Evolutionary conservation across 1,140 invertebrate genomes (phyloP), one percentile per base, ranked within the genome.

Genomic region (Rhagoletis zephyria): DNA sequence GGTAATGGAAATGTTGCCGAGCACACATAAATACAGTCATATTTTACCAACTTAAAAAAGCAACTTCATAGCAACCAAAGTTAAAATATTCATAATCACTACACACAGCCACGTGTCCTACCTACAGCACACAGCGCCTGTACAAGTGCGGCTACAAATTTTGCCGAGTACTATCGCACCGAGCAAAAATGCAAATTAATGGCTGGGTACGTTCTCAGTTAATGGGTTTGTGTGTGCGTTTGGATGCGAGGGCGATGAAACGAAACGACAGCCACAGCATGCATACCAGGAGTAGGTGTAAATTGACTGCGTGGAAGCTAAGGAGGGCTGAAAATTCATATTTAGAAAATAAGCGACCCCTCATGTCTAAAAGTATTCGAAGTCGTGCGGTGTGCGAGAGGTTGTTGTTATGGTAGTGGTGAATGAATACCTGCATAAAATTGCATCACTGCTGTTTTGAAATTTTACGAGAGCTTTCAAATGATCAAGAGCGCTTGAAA

Each of bases 41-140:
- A 45, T 48, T 74, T 14, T 48, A 67, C 64, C 12, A 40, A 12
- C 30, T 30, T 10, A 42, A 40, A 30, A 67, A 67, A 14, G 19
- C 19, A 67, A 6, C 16, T 61, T 61, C 60, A 61, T 30, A 19
- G 63, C 63, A 42, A 67, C 12, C 7, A 9, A 10, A 67, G 64
- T 40, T 67, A 67, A 67, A 67, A 67, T 67, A 67, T 67, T 67
- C 64, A 42, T 67, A 67, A 67, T 67, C n/a, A 40, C 64, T 14
- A 30, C 64, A 67, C 30, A 67, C 51, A 56, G 51, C 5, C 51
- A 56, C 51, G 5, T 5, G 51, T 56, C 30, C 30, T 30, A 65
- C 19, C 19, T n/a, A 16, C n/a, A 63, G 1, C 61, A 63, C 12
- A 64, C 63, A 64, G 10, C 1, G 30, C 9, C 2, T 30, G 30